Base-by-base conservation (phyloP, 2,888 invertebrate genomes). In the Eristalis arbustorum region DNA sequence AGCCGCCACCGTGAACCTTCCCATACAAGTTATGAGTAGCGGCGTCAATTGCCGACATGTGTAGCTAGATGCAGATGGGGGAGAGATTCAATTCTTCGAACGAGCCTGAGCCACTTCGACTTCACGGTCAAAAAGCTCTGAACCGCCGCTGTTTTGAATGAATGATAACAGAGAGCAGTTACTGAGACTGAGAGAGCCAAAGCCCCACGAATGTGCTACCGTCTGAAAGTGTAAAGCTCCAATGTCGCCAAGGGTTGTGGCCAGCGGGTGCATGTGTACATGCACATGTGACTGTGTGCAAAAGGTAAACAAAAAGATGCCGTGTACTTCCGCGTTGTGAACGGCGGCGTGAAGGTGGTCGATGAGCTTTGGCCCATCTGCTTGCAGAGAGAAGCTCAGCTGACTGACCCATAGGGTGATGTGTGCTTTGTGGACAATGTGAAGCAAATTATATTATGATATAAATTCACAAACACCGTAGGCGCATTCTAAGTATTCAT, bases 101-200 rank as follows among this genome's bases (percentile, higher is more conserved):
- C 63, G 42, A 78, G 66, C 42, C 40, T 68, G 42, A 78, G 66
- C 42, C 40, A 49, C 40, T 56, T 63, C 59, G 37, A 74, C 82
- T 84, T 85, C 85, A 85, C 61, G 85, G 85, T 77, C 85, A 85
- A 82, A 84, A 82, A 85, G 82, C 82, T 85, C 56, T n/a, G 13
- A 72, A 28, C 61, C 56, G 63, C 61, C 56, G 63, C 64, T 77
- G 67, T 77, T 81, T 85, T 77, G 23, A 85, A 82, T 77, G 68
- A 68, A 37, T 61, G 85, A 85, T 85, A 85, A 85, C 85, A 85
- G 77, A 84, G 84, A 79, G 80, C n/a, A 18, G 49, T 6, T 42
- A 4, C 49, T 18, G 49, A 49, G 18, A 49, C 4, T 6, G 10
- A 57, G 66, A 72, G 37, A 18, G 23, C 3, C 6, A 25, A 57